These are phyloP conservation scores for Phylloscopus collybita DNA, from an alignment of 2,797 vertebrate species.

Conservation along the genomic window DNA sequence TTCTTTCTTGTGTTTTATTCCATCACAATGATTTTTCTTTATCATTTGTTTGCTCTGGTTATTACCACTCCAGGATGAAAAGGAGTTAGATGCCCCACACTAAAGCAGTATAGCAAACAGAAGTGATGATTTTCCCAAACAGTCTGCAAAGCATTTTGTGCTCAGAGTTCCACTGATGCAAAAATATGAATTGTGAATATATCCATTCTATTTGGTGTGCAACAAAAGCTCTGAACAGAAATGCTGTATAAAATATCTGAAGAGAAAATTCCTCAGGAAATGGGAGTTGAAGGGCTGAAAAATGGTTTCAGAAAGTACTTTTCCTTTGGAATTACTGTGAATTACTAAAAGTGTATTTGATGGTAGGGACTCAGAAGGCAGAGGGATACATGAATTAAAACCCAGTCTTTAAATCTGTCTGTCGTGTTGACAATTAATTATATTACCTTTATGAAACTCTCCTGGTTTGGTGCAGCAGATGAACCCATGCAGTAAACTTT, in stretches of 20 bases:
- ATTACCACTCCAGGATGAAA: background rate
- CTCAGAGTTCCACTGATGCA: conserved; percentile 11
- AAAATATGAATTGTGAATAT: conserved; percentile 8
- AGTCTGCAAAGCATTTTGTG: background rate
- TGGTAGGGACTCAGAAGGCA: background rate
- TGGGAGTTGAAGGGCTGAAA: background rate
- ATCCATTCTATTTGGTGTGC: background rate
- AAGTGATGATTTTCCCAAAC: conserved; percentile 10
- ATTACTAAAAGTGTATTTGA: background rate
- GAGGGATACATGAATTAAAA: background rate
- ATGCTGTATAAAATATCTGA: background rate
- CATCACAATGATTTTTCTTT: conserved; percentile 1
- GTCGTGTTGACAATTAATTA: background rate
- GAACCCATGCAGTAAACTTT: background rate
- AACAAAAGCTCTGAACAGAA: conserved; percentile 20
- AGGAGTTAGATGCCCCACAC: background rate
- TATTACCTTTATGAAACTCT: background rate
- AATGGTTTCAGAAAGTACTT: background rate
- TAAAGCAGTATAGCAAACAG: conserved; percentile 33
- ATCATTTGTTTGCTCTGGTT: conserved; percentile 4
- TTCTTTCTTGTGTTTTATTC: conserved; percentile 4
- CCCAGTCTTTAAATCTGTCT: background rate
- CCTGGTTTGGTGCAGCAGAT: background rate
- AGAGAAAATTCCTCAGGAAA: background rate
- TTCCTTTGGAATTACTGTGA: background rate